phyloP scores from a whole-genome alignment of 2,797 vertebrate genomes.

The Molossus alvarezi region DNA sequence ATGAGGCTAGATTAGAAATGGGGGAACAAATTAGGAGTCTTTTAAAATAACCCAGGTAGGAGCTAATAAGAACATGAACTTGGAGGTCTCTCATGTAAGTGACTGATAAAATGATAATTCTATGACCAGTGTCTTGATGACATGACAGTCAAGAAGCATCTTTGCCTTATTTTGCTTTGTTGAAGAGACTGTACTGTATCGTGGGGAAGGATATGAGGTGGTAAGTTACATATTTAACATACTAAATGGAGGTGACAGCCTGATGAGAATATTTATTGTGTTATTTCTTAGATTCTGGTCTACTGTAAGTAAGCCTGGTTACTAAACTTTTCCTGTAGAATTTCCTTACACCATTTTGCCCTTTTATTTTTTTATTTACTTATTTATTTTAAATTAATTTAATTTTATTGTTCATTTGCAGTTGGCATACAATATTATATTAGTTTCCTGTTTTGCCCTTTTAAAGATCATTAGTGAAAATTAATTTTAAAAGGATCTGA shows the following conservation, averaged over 20 bases:
- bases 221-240: background rate
- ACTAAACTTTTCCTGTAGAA: conserved; percentile 35
- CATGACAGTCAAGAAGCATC: background rate
- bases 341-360: background rate
- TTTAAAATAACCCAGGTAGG: conserved; percentile 12
- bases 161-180: conserved; percentile 14
- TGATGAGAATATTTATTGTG: background rate
- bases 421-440: background rate
- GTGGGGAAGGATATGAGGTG: background rate
- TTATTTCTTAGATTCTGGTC: conserved; percentile 47
- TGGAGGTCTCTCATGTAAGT: background rate
- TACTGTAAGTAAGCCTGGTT: background rate
- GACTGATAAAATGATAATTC: background rate
- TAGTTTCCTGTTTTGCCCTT: background rate
- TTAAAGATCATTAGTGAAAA: conserved; percentile 53
- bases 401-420: background rate
- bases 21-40: conserved; percentile 47
- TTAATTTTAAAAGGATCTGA: conserved; percentile 53
- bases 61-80: conserved; percentile 25
- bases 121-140: background rate
- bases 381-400: background rate
- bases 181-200: background rate
- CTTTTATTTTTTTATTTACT: background rate
- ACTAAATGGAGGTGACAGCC: background rate
- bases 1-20: conserved; percentile 24